A percentile compares a stretch with the other conserved stretches of the same genome.
Evolutionary conservation across 2,113 vertebrate species (phyloP).

Genomic region (Daboia siamensis): DNA sequence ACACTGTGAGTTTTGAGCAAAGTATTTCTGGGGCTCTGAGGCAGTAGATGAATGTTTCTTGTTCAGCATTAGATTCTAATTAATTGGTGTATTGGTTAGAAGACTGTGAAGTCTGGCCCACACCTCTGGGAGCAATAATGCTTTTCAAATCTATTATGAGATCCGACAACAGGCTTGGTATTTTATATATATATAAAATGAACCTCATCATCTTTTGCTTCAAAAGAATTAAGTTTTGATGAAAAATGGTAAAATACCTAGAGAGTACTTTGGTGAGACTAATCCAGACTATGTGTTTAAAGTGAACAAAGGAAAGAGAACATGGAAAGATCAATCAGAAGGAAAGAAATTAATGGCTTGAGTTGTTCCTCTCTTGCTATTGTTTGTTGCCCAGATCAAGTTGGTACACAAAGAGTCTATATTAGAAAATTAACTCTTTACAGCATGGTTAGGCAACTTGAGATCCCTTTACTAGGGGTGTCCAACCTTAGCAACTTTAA

Average conservation of each 20-base stretch:
- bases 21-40: background rate
- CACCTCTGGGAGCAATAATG: background rate
- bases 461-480: background rate
- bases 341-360: conserved; percentile 42
- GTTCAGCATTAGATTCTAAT: background rate
- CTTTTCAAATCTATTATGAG: conserved; percentile 12
- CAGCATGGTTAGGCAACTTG: background rate
- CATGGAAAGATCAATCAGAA: conserved; percentile 44
- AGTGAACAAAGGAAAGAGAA: conserved; percentile 41
- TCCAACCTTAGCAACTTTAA: background rate
- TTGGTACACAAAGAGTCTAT: conserved; percentile 39
- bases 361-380: conserved; percentile 27
- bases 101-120: background rate
- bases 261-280: conserved; percentile 26
- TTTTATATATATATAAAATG: conserved; percentile 8
- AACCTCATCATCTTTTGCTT: conserved; percentile 10
- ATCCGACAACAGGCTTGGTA: background rate
- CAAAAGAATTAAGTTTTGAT: conserved; percentile 2
- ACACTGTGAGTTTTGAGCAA: background rate
- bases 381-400: conserved; percentile 47
- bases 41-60: background rate
- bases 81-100: background rate
- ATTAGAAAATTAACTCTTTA: background rate
- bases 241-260: conserved; percentile 7
- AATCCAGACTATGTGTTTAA: conserved; percentile 38